Evolutionary conservation across 2,888 invertebrate genomes (phyloP).

Genomic region (Macaria liturata): DNA sequence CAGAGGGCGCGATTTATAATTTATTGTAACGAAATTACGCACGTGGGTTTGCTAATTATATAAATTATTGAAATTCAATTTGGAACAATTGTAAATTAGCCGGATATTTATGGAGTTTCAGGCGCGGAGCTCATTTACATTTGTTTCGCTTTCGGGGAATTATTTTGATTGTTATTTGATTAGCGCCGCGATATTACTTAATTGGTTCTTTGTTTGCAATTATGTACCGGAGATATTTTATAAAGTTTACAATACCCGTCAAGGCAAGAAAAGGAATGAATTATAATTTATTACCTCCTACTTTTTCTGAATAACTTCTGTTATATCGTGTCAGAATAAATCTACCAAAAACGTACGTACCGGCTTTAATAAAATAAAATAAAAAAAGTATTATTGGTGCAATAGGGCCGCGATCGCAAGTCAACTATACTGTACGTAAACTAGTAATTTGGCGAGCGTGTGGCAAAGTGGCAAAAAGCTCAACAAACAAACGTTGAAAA

Average conservation of each 20-base stretch:
- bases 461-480: slow-evolving; percentile 13
- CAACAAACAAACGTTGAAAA: slow-evolving; percentile 23
- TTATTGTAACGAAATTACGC: slow-evolving; percentile 43
- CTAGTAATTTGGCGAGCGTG: slow-evolving; percentile 3
- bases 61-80: slow-evolving; percentile 34
- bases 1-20: slow-evolving; percentile 43
- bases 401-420: too few relatives aligned
- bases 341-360: too few relatives aligned
- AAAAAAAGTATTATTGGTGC: too few relatives aligned
- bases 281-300: too few relatives aligned
- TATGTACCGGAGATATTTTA: not conserved
- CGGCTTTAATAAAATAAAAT: too few relatives aligned
- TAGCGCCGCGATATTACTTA: slow-evolving; percentile 5
- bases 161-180: slow-evolving; percentile 10
- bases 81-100: slow-evolving; percentile 24
- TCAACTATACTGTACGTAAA: not conserved
- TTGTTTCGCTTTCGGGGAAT: slow-evolving; percentile 9
- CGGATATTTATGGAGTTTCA: slow-evolving; percentile 24
- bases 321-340: too few relatives aligned
- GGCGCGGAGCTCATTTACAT: slow-evolving; percentile 12
- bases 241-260: too few relatives aligned
- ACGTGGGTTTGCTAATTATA: slow-evolving; percentile 22
- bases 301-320: too few relatives aligned
- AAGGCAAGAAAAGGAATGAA: too few relatives aligned
- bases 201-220: slow-evolving; percentile 10